phyloP scores from a whole-genome alignment of 2,888 invertebrate genomes.

The Drosophila tripunctata region DNA sequence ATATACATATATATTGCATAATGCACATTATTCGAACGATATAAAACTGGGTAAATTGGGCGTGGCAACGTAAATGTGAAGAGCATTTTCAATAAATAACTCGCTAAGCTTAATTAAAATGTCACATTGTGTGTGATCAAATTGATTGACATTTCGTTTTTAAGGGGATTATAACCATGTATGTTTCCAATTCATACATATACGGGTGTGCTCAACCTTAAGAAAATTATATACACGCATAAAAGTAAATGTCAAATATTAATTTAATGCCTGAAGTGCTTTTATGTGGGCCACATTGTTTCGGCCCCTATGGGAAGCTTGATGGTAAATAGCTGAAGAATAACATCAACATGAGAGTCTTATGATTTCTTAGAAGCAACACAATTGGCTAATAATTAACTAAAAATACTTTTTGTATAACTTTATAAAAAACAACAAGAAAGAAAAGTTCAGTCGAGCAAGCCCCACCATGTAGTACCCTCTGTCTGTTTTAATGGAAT shows the following conservation, averaged over 20 bases:
- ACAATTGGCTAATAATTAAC: background rate
- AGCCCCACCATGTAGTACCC: no score
- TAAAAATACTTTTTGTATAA: background rate
- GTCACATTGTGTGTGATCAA: constrained; percentile 3
- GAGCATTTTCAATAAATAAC: constrained; percentile 19
- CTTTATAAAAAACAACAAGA: background rate
- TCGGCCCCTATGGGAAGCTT: background rate
- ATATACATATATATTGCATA: constrained; percentile 40
- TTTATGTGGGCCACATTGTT: constrained; percentile 5
- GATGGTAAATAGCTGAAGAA: background rate
- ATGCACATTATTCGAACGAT: constrained; percentile 33
- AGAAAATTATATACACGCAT: no score
- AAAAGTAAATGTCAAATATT: constrained; percentile 11
- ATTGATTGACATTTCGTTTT: constrained; percentile 34
- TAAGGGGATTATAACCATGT: constrained; percentile 14
- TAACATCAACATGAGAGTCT: constrained; percentile 1
- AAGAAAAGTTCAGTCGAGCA: no score
- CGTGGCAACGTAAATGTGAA: background rate
- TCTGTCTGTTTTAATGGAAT: no score
- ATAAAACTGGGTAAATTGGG: background rate
- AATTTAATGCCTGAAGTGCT: background rate
- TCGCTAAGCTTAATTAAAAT: constrained; percentile 20
- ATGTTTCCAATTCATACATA: background rate
- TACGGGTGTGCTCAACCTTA: constrained; percentile 13
- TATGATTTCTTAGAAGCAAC: background rate